Conservation (phyloP, 2,113 vertebrate species). For the Pelodiscus sinensis region DNA sequence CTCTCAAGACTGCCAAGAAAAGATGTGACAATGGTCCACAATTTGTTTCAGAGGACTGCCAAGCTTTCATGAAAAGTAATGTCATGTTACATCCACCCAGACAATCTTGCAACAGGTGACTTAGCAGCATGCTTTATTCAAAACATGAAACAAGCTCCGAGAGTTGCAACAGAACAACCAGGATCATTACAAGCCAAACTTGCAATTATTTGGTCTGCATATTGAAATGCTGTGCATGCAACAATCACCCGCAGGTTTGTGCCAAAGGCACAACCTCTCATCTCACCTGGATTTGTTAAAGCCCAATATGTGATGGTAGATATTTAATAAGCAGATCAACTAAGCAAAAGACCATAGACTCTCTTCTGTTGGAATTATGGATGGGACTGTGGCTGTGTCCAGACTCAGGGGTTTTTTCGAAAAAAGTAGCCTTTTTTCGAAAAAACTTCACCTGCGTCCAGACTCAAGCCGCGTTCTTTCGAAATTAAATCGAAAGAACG, state of each 20-base stretch:
- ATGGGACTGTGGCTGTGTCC: not conserved
- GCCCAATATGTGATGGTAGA: no score
- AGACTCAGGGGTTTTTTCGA: no score
- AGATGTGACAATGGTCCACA: not conserved
- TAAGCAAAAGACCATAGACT: not conserved
- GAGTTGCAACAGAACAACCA: not conserved
- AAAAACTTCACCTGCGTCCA: no score
- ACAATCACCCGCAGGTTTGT: not conserved
- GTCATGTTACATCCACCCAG: not conserved
- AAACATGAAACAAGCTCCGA: not conserved
- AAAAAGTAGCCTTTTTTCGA: no score
- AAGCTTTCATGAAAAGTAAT: not conserved
- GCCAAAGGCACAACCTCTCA: not conserved
- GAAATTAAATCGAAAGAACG: no score
- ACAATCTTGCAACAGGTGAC: not conserved
- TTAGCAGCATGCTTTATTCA: not conserved
- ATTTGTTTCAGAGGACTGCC: not conserved
- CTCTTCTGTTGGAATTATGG: not conserved
- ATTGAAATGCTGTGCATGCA: not conserved
- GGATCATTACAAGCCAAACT: not conserved
- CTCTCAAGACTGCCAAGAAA: not conserved
- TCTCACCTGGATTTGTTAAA: not conserved
- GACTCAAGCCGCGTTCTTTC: no score
- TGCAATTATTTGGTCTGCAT: not conserved
- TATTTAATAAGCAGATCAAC: no score